phyloP scores from a whole-genome alignment of 2,113 vertebrate genomes.

The Cheilinus undulatus region DNA sequence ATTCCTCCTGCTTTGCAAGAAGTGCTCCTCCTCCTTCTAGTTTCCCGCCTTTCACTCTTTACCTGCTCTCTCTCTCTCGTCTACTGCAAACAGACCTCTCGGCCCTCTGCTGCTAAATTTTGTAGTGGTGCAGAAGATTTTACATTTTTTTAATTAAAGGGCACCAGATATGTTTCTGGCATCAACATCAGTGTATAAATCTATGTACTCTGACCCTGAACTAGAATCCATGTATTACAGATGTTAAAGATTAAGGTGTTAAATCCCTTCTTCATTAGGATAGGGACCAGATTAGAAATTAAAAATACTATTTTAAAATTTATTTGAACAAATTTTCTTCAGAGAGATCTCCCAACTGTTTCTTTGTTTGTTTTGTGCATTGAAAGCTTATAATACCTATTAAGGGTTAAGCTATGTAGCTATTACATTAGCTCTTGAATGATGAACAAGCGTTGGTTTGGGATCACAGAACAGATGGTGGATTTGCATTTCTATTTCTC shows the following conservation, averaged over 20 bases:
- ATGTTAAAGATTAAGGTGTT: not conserved
- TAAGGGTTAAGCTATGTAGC: constrained; percentile 28
- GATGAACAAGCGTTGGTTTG: constrained; percentile 58
- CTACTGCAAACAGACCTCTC: constrained; percentile 33
- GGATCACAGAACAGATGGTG: constrained; percentile 81
- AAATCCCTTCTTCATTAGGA: not conserved
- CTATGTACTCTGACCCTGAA: not conserved
- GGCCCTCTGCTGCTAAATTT: constrained; percentile 43
- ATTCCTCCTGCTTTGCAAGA: constrained; percentile 70
- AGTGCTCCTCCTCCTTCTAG: constrained; percentile 72
- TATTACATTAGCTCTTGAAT: constrained; percentile 50
- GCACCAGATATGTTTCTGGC: not conserved
- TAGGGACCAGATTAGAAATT: not conserved
- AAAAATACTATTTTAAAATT: not conserved
- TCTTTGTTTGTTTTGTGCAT: constrained; percentile 26
- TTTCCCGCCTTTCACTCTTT: constrained; percentile 76
- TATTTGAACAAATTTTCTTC: not conserved
- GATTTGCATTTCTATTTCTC: constrained; percentile 83
- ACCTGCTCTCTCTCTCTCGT: constrained; percentile 70
- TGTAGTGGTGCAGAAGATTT: constrained; percentile 8
- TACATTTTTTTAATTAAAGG: constrained; percentile 3
- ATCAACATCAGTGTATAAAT: not conserved
- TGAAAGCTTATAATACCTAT: constrained; percentile 16
- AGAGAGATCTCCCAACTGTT: not conserved
- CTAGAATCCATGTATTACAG: not conserved